phyloP scores from a whole-genome alignment of 1,140 invertebrate species.

The Pomacea maculata region DNA sequence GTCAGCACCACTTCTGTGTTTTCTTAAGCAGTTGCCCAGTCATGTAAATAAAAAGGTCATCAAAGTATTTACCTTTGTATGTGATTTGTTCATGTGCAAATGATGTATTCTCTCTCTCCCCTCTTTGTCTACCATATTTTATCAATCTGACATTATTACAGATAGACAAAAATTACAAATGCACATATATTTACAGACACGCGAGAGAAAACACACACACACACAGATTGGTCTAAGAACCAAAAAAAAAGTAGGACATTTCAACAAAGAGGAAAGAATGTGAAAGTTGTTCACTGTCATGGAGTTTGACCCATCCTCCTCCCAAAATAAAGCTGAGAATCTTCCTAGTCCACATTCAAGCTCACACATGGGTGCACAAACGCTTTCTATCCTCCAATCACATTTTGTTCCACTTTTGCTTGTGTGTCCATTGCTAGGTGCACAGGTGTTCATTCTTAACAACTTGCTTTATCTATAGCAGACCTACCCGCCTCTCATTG shows the following conservation, averaged over 20 bases:
- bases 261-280: too few species aligned
- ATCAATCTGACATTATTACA: not conserved
- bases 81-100: too few species aligned
- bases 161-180: not conserved
- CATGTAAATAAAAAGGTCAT: too few species aligned
- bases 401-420: not conserved
- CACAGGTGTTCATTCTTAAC: too few species aligned
- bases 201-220: not conserved
- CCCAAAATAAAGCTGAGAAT: not conserved
- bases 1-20: too few species aligned
- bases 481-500: too few species aligned
- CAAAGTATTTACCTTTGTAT: too few species aligned
- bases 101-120: not conserved
- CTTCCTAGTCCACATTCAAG: not conserved
- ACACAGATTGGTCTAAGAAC: not conserved
- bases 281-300: not conserved
- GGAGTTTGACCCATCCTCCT: not conserved
- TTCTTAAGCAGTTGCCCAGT: too few species aligned
- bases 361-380: not conserved
- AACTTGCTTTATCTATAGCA: too few species aligned
- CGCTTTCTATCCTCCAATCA: not conserved
- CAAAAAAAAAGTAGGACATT: too few species aligned
- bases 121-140: not conserved
- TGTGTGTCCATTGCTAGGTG: too few species aligned
- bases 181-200: conserved; percentile 4